Conservation (phyloP, 1,140 invertebrate genomes). For the Zaprionus tsacasi region DNA sequence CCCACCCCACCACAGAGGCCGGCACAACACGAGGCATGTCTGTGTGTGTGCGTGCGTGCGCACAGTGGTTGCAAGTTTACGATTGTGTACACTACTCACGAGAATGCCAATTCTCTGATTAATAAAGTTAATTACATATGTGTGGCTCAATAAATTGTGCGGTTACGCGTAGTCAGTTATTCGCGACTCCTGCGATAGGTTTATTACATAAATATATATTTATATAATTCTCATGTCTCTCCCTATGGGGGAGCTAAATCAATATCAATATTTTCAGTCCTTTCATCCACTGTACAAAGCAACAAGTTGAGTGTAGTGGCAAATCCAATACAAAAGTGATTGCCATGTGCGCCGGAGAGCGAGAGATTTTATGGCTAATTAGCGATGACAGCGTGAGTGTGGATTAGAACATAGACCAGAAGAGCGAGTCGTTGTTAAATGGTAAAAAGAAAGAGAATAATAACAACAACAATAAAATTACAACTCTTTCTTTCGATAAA, state of each 20-base stretch:
- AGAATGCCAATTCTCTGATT: not conserved
- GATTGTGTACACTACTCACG: not conserved
- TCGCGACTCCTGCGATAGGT: not conserved
- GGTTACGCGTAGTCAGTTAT: not conserved
- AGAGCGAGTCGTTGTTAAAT: no score
- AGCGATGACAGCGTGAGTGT: conserved; percentile 50
- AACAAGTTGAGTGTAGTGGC: conserved; percentile 42
- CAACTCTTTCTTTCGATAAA: no score
- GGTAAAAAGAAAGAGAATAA: no score
- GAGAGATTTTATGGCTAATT: conserved; percentile 36
- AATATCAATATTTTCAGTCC: not conserved
- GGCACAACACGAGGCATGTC: conserved; percentile 20
- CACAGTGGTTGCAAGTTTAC: conserved; percentile 22
- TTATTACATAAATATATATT: not conserved
- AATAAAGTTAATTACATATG: not conserved
- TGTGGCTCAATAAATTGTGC: not conserved
- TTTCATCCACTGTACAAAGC: conserved; percentile 35
- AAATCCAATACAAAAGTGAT: conserved; percentile 35
- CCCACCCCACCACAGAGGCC: conserved; percentile 12
- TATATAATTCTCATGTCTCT: not conserved
- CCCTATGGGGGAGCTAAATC: not conserved
- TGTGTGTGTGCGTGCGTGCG: conserved; percentile 17
- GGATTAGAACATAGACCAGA: not conserved
- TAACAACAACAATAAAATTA: no score
- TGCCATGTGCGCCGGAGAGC: conserved; percentile 34